These are phyloP conservation scores for Oreochromis tanganicae DNA, from an alignment of 2,113 vertebrate species.

Conservation along the genomic window DNA sequence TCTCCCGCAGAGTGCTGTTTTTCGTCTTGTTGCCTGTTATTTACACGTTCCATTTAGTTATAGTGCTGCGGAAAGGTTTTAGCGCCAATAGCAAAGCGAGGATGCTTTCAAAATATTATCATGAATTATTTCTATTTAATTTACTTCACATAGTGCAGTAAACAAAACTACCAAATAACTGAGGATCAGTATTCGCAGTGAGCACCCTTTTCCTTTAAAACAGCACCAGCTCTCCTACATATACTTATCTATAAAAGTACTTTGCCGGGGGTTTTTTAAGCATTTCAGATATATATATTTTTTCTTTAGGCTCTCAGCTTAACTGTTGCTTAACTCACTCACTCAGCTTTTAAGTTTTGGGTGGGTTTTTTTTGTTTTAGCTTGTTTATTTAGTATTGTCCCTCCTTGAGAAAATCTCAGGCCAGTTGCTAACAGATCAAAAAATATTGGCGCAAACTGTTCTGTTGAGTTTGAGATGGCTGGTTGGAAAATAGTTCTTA, in stretches of 20 bases:
- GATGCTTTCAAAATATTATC: neutral
- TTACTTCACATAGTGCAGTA: neutral
- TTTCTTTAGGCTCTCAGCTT: neutral
- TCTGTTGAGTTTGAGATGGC: neutral
- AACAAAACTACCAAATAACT: neutral
- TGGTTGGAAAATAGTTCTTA: neutral
- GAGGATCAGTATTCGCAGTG: neutral
- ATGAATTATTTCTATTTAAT: neutral
- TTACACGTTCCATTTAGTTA: neutral
- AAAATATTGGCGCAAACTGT: neutral
- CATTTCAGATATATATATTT: neutral
- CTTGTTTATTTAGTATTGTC: neutral
- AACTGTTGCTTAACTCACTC: neutral
- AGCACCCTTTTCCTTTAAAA: neutral
- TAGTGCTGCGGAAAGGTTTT: neutral
- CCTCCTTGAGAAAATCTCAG: neutral
- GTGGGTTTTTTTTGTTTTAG: accelerated
- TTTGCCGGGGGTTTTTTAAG: neutral
- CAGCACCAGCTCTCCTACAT: neutral
- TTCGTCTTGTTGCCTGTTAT: neutral
- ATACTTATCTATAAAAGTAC: neutral
- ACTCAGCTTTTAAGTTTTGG: neutral
- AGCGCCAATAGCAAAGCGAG: neutral
- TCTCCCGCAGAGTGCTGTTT: neutral
- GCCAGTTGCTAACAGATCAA: neutral